Percentiles rank a stretch among this genome's conserved stretches.
Conservation (phyloP, 2,797 vertebrate species). For the Rhodeus uyekii region DNA sequence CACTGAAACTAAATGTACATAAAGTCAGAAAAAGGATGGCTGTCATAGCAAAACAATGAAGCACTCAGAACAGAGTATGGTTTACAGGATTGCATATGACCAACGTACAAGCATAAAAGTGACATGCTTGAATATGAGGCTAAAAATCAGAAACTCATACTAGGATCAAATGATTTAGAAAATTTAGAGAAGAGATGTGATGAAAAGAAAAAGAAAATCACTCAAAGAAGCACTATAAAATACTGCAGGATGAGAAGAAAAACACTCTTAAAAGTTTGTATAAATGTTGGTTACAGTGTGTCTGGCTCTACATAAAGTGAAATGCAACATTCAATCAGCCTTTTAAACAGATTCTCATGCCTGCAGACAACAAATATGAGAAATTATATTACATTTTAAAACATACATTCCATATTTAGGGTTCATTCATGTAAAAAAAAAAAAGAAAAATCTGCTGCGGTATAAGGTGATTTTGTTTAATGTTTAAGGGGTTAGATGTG, state of each 20-base stretch:
- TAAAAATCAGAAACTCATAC: not conserved
- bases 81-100: not conserved
- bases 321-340: slow-evolving; percentile 2
- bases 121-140: not conserved
- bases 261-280: not conserved
- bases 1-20: slow-evolving; percentile 36
- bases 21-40: slow-evolving; percentile 21
- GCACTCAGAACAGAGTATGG: not conserved
- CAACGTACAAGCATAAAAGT: not conserved
- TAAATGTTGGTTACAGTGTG: not conserved
- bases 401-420: slow-evolving; percentile 16
- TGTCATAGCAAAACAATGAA: slow-evolving; percentile 16
- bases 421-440: not conserved
- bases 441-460: not conserved
- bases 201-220: not conserved
- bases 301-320: not conserved
- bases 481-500: not conserved
- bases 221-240: not conserved
- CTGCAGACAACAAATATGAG: not conserved
- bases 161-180: not conserved
- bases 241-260: not conserved
- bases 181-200: not conserved
- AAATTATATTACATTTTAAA: not conserved
- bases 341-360: not conserved
- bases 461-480: not conserved